Percentiles rank a stretch among this genome's conserved stretches.
These are phyloP conservation scores for Paralvinella palmiformis DNA, from an alignment of 1,140 invertebrate species.

Conservation along the genomic window DNA sequence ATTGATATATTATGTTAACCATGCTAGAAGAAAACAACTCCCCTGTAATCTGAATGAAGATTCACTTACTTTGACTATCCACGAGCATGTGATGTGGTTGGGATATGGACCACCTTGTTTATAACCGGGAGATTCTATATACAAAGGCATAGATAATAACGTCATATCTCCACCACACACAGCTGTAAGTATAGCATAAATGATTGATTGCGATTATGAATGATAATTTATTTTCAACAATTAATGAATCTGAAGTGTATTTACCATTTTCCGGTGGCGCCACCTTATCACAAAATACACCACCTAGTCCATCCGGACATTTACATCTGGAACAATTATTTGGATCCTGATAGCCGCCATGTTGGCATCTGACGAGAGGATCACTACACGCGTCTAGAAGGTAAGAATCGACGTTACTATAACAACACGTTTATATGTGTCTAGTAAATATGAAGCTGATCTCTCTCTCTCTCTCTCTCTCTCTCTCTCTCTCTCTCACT, in stretches of 20 bases:
- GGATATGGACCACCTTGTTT: neutral
- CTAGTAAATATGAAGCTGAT: neutral
- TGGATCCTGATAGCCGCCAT: conserved; percentile 38
- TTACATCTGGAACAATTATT: conserved; percentile 39
- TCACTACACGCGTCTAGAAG: neutral
- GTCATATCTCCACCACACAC: neutral
- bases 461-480: neutral
- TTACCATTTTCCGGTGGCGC: conserved; percentile 3
- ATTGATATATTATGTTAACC: neutral
- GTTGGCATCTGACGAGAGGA: neutral
- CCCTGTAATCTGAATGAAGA: too few species aligned
- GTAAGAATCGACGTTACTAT: neutral
- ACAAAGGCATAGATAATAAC: neutral
- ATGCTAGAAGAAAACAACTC: neutral
- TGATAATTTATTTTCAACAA: neutral
- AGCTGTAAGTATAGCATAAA: neutral
- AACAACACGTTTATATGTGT: neutral
- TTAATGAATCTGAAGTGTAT: neutral
- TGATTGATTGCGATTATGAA: neutral
- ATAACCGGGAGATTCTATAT: neutral
- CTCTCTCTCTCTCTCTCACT: neutral
- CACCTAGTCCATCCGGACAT: conserved; percentile 38
- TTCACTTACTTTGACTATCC: neutral
- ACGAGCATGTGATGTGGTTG: neutral
- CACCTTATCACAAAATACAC: conserved; percentile 25